Evolutionary conservation across 2,113 vertebrate species (phyloP).

Genomic region (Oriolus oriolus): DNA sequence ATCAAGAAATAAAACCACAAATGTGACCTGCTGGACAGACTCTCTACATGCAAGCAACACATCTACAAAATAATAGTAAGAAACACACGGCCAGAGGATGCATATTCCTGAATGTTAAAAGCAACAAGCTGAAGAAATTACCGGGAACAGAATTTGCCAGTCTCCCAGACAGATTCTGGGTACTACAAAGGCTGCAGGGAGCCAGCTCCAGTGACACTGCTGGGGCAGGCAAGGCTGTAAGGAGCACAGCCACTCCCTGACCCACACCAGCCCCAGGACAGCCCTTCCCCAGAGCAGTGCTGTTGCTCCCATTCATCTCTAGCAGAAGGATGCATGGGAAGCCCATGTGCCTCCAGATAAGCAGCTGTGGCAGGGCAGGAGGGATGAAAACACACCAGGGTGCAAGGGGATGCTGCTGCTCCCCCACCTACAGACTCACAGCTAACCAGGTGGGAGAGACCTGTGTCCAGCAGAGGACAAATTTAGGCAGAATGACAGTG

Average conservation of each 20-base stretch:
- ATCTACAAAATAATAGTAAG: neutral
- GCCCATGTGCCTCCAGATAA: neutral
- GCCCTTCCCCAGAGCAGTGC: neutral
- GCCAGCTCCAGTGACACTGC: fast-evolving
- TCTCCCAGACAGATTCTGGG: neutral
- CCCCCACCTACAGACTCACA: neutral
- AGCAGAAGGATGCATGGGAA: neutral
- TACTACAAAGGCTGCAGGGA: neutral
- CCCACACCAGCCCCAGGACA: neutral
- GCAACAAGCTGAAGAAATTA: neutral
- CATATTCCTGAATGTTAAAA: neutral
- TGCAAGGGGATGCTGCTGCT: neutral
- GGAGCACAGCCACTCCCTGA: fast-evolving
- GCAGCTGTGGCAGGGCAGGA: neutral
- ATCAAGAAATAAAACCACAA: neutral
- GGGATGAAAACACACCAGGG: neutral
- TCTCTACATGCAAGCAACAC: fast-evolving
- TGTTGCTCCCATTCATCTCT: neutral
- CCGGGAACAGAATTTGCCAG: neutral
- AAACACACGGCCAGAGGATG: neutral
- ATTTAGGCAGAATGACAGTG: neutral
- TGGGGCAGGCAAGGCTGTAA: neutral
- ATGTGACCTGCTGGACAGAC: neutral
- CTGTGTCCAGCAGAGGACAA: neutral
- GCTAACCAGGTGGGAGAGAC: neutral